These are phyloP conservation scores for Hymenopus coronatus DNA, from an alignment of 2,888 invertebrate species.

Conservation along the genomic window DNA sequence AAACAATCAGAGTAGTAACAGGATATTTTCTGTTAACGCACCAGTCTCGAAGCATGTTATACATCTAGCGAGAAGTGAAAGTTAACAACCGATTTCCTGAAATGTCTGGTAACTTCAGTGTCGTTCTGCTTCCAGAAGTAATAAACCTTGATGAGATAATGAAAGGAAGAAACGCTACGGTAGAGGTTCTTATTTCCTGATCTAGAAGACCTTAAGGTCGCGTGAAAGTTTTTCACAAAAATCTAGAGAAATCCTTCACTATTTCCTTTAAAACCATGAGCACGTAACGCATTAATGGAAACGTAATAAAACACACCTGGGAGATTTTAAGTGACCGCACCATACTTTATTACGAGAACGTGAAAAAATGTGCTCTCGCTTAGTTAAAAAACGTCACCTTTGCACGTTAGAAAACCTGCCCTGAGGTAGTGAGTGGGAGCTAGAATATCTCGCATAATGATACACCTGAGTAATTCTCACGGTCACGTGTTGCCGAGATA, in stretches of 20 bases:
- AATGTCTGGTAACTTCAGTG: neutral
- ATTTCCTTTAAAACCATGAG: neutral
- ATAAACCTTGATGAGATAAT: neutral
- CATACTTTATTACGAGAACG: neutral
- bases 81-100: neutral
- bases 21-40: too few relatives aligned
- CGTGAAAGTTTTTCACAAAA: neutral
- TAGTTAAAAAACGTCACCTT: neutral
- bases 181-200: neutral
- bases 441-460: neutral
- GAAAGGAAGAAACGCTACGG: neutral
- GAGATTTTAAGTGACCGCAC: neutral
- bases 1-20: too few relatives aligned
- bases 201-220: neutral
- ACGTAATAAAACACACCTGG: neutral
- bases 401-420: neutral
- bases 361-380: neutral
- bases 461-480: neutral
- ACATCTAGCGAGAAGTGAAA: neutral
- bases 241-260: neutral
- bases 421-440: neutral
- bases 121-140: neutral
- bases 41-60: too few relatives aligned
- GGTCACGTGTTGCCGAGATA: neutral
- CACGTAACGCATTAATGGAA: neutral